Conservation (phyloP, 2,888 invertebrate species). For the Amphiduros pacificus region DNA sequence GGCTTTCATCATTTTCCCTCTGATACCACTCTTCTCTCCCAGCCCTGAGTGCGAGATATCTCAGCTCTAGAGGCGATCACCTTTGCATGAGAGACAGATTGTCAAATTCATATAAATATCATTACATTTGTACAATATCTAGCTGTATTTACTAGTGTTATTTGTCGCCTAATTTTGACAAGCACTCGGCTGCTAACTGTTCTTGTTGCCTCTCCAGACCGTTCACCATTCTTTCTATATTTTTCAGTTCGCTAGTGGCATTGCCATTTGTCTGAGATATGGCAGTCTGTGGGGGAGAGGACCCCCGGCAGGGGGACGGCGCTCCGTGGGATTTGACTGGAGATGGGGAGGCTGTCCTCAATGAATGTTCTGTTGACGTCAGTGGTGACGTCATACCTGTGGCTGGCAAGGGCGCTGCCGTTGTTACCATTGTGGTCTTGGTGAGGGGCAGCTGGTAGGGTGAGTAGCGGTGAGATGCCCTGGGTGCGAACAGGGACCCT, state of each 20-base stretch:
- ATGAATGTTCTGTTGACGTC: background rate
- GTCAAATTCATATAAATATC: too few relatives aligned
- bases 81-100: too few relatives aligned
- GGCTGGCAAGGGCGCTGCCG: conserved; percentile 42
- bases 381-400: conserved; percentile 46
- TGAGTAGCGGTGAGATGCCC: conserved; percentile 74
- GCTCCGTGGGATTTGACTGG: conserved; percentile 2
- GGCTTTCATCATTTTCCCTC: too few relatives aligned
- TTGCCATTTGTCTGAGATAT: background rate
- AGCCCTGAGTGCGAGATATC: too few relatives aligned
- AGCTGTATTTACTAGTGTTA: too few relatives aligned
- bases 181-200: conserved; percentile 17
- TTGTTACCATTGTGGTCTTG: conserved; percentile 46
- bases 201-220: conserved; percentile 61
- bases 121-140: too few relatives aligned
- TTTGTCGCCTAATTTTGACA: conserved; percentile 16
- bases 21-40: too few relatives aligned
- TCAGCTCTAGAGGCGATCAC: too few relatives aligned
- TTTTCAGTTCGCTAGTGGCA: conserved; percentile 73
- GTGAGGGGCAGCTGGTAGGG: conserved; percentile 75
- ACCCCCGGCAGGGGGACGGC: background rate
- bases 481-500: conserved; percentile 59
- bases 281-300: background rate
- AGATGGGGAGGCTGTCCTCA: conserved; percentile 1
- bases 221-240: conserved; percentile 97